Base-by-base conservation (phyloP, 2,797 vertebrate genomes). In the Rallus crepitans region DNA sequence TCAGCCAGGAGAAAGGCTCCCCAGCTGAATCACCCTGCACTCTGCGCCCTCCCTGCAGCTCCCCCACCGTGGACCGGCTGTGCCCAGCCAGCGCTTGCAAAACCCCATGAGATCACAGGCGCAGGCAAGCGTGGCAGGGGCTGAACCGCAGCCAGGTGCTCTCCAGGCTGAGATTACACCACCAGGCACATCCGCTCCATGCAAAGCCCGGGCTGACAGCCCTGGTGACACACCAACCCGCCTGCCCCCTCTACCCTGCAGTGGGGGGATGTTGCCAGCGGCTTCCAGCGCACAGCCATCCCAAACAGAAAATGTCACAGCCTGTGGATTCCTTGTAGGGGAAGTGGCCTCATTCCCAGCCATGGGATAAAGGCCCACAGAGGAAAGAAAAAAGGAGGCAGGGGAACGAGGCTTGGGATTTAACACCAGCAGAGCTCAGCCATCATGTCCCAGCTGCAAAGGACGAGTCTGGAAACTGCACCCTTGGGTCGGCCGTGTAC, bases 111-210 rank as follows among this genome's bases (percentile, higher is more conserved):
- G 90, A 65, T 83, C 61, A 56, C 9, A 16, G 91, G 76, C 8
- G 0, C 12, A 37, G 92, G 76, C 27, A n/a, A 82, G 77, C 4
- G 2, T 20, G 87, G 81, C 24, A 7, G 60, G 52, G 50, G 78
- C 96, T 83, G 96, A 89, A 77, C 76, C 14, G 24, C 75, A 72
- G 64, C 81, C 53, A 75, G 94, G 80, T 21, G 39, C 73, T 95
- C 93, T 94, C 61, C 78, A 55, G 82, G 84, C 47, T 94, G 95
- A 94, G 89, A 73, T 96, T 93, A 77, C 48, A 39, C n/a, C 82
- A 91, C 69, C 3, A 1, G 55, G 52, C 0, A 0, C 71, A 50
- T 71, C 81, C 0, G 1, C 27, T 37, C 33, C 19, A 0, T 42
- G 78, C 76, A 77, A 85, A 95, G 60, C 20, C 57, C 48, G 2